phyloP scores from a whole-genome alignment of 1,140 invertebrate genomes.

The Eriocheir sinensis region DNA sequence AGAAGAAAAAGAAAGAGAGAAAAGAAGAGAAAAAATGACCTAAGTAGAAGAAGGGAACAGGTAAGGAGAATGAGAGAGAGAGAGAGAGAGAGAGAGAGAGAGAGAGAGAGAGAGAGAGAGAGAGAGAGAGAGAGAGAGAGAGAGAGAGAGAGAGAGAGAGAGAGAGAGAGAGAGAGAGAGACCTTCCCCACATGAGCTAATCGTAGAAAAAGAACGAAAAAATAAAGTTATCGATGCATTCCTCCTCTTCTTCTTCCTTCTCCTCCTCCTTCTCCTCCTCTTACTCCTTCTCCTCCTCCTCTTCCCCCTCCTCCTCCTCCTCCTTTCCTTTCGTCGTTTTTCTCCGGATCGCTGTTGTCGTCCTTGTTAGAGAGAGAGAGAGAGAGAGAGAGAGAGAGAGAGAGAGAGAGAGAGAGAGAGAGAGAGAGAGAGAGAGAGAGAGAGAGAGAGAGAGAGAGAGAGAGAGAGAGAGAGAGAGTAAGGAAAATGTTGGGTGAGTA shows the following conservation, averaged over 20 bases:
- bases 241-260: neutral
- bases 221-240: neutral
- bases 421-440: conserved; percentile 4
- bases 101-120: neutral
- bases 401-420: conserved; percentile 4
- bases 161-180: conserved; percentile 45
- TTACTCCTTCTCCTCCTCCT: neutral
- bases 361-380: conserved; percentile 23
- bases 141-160: conserved; percentile 50
- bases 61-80: neutral
- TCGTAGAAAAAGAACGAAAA: neutral
- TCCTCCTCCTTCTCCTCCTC: neutral
- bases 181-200: neutral
- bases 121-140: conserved; percentile 49
- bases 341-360: neutral
- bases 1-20: neutral
- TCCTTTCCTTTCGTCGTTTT: no score
- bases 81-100: neutral
- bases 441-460: neutral
- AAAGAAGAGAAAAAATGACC: neutral
- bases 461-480: neutral
- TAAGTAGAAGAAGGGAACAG: neutral
- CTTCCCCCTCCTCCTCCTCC: neutral
- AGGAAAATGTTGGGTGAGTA: neutral
- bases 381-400: conserved; percentile 43